Conservation (phyloP, 2,797 vertebrate species). For the Coregonus ussuriensis region DNA sequence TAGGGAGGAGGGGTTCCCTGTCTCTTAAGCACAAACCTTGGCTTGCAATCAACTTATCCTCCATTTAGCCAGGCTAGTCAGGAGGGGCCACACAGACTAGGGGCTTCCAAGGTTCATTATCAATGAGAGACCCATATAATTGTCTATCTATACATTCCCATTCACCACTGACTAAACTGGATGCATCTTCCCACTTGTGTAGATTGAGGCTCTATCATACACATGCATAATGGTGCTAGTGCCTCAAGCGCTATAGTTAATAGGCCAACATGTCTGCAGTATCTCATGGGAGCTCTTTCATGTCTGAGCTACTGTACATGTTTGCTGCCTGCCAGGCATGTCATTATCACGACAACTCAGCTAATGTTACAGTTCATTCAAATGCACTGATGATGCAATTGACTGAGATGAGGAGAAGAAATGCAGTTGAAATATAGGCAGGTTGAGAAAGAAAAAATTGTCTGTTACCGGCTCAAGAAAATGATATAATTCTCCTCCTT, state of each 20-base stretch:
- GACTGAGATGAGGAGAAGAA: neutral
- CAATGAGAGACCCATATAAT: conserved; percentile 26
- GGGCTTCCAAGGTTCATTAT: conserved; percentile 42
- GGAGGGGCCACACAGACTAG: conserved; percentile 32
- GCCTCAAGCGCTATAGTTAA: neutral
- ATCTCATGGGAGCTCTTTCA: conserved; percentile 54
- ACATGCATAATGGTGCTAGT: conserved; percentile 14
- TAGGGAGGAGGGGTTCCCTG: conserved; percentile 29
- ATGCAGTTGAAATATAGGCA: neutral
- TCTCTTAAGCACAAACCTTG: conserved; percentile 53
- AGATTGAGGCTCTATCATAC: neutral
- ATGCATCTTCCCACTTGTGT: conserved; percentile 4
- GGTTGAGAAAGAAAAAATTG: neutral
- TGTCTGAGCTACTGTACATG: conserved; percentile 46
- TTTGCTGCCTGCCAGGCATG: conserved; percentile 55
- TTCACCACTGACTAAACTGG: no score
- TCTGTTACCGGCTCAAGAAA: neutral
- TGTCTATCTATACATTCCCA: conserved; percentile 8
- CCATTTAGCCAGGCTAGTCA: conserved; percentile 67
- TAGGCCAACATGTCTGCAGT: conserved; percentile 42
- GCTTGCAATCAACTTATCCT: conserved; percentile 73
- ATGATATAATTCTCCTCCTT: neutral
- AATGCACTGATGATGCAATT: neutral
- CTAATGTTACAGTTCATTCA: neutral
- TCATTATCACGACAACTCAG: conserved; percentile 41